Percentiles rank a stretch among this genome's conserved stretches.
These are phyloP conservation scores for Alfaro cultratus DNA, from an alignment of 2,797 vertebrate species.

Conservation along the genomic window DNA sequence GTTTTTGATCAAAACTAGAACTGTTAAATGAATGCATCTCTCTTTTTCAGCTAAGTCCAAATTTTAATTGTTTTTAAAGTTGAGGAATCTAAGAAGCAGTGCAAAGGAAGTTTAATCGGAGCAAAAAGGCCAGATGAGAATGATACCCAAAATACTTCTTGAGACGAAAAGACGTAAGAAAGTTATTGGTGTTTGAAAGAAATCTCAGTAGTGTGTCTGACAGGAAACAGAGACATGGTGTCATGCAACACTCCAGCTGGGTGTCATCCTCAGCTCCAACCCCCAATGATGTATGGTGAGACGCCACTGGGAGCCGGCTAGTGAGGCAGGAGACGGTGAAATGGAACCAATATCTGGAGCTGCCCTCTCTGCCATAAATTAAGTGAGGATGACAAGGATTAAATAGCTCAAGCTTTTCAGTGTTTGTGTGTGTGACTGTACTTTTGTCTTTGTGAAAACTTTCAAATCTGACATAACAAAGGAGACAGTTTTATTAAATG, in stretches of 20 bases:
- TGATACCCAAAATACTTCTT: slow-evolving; percentile 1
- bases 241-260: slow-evolving; percentile 69
- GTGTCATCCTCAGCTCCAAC: slow-evolving; percentile 64
- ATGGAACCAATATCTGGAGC: slow-evolving; percentile 67
- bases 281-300: slow-evolving; percentile 79
- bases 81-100: slow-evolving; percentile 6
- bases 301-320: slow-evolving; percentile 60
- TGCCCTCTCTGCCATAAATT: slow-evolving; percentile 77
- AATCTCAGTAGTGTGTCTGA: slow-evolving; percentile 74
- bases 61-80: neutral
- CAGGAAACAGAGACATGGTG: slow-evolving; percentile 73
- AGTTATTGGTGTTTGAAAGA: slow-evolving; percentile 50
- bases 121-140: slow-evolving; percentile 21
- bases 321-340: slow-evolving; percentile 52
- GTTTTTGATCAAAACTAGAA: neutral
- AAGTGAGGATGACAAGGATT: slow-evolving; percentile 68
- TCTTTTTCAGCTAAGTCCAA: slow-evolving; percentile 6
- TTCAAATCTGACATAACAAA: slow-evolving; percentile 16
- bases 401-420: slow-evolving; percentile 59
- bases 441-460: slow-evolving; percentile 42
- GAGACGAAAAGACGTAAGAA: slow-evolving; percentile 30
- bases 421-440: slow-evolving; percentile 22
- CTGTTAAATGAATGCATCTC: neutral
- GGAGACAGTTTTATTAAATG: slow-evolving; percentile 30
- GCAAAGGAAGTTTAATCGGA: slow-evolving; percentile 8